phyloP scores from a whole-genome alignment of 2,888 invertebrate species.

The Masnerella sp. region DNA sequence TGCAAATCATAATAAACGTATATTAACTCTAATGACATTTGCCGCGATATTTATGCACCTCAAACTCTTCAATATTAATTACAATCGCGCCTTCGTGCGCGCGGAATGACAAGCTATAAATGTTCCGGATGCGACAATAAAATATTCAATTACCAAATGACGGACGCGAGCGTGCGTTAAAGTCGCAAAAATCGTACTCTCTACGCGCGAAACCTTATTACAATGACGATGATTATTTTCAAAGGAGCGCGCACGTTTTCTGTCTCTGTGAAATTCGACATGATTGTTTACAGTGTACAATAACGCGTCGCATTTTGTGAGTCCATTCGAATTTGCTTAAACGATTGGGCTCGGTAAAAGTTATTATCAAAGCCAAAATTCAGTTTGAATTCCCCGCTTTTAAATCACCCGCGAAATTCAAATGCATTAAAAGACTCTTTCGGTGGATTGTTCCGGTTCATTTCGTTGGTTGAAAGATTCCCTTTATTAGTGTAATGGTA shows the following conservation, averaged over 20 bases:
- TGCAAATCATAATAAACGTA: background rate
- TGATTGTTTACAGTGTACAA: conserved; percentile 17
- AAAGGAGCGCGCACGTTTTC: conserved; percentile 2
- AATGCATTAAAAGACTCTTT: background rate
- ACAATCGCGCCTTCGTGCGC: background rate
- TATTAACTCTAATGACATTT: background rate
- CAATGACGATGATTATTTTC: conserved; percentile 16
- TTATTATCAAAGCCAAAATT: conserved; percentile 12
- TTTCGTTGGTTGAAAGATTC: background rate
- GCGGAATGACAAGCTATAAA: background rate
- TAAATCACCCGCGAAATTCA: conserved; percentile 10
- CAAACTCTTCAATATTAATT: conserved; percentile 10
- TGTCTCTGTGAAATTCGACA: conserved; percentile 4
- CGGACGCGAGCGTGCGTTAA: background rate
- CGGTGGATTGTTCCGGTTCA: background rate
- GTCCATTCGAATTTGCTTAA: conserved; percentile 8
- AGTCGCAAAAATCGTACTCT: background rate
- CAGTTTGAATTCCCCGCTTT: conserved; percentile 4
- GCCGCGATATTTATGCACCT: background rate
- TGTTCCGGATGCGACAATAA: background rate
- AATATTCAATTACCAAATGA: conserved; percentile 10
- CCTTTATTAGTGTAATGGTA: background rate
- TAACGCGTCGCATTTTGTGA: conserved; percentile 12
- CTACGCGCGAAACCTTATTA: background rate
- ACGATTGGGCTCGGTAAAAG: conserved; percentile 1